A percentile compares a stretch with the other conserved stretches of the same genome.
Conservation (phyloP, 2,888 invertebrate genomes). For the Epicampocera succincta region DNA sequence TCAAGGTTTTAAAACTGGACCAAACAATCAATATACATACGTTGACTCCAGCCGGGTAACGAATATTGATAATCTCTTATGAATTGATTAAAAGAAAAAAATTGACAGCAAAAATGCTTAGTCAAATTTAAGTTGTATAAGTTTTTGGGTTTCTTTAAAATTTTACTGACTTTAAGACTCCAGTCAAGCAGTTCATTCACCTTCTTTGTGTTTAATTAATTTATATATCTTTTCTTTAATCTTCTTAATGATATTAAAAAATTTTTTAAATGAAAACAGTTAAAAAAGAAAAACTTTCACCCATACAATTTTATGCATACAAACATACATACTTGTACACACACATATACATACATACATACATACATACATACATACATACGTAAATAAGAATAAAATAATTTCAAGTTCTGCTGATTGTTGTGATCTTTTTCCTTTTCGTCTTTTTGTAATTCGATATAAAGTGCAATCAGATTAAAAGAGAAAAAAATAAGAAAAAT, state of each 20-base stretch:
- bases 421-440: constrained; percentile 12
- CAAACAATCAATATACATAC: too few species aligned
- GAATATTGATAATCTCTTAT: neutral
- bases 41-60: too few species aligned
- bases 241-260: constrained; percentile 12
- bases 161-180: constrained; percentile 24
- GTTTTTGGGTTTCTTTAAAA: constrained; percentile 14
- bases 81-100: constrained; percentile 10
- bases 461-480: constrained; percentile 31
- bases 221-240: constrained; percentile 2
- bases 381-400: neutral
- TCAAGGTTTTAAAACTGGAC: too few species aligned
- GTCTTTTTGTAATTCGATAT: constrained; percentile 38
- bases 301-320: constrained; percentile 39
- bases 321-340: neutral
- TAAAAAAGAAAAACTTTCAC: constrained; percentile 49
- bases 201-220: neutral
- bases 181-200: constrained; percentile 37
- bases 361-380: neutral
- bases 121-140: neutral
- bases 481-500: too few species aligned
- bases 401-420: constrained; percentile 15
- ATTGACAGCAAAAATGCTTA: neutral
- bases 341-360: neutral
- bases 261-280: neutral